These are phyloP conservation scores for Sylvicola fuscatus DNA, from an alignment of 2,888 invertebrate genomes.

Conservation along the genomic window DNA sequence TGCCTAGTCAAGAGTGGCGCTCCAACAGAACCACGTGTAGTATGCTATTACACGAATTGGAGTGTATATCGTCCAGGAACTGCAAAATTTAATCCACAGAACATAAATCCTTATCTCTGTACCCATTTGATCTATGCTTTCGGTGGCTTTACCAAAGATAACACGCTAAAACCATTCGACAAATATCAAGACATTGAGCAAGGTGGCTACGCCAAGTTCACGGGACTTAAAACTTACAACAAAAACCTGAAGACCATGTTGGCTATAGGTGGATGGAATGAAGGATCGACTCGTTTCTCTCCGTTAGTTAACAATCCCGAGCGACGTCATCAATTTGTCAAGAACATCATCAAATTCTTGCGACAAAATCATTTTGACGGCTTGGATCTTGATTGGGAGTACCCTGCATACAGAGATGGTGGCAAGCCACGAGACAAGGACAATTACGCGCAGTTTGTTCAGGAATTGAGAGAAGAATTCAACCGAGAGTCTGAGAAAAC, in stretches of 20 bases:
- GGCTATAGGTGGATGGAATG: constrained; percentile 88
- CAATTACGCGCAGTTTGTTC: constrained; percentile 72
- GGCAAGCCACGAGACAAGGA: constrained; percentile 61
- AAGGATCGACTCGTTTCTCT: constrained; percentile 70
- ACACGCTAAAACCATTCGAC: constrained; percentile 78
- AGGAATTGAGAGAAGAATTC: constrained; percentile 77
- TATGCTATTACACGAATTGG: constrained; percentile 90
- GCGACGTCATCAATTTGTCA: constrained; percentile 58
- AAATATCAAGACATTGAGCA: constrained; percentile 92
- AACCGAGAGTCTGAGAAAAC: constrained; percentile 69
- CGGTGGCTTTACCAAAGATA: constrained; percentile 80
- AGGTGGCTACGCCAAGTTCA: constrained; percentile 89
- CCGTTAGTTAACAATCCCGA: constrained; percentile 67
- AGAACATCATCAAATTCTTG: constrained; percentile 66
- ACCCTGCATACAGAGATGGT: constrained; percentile 29
- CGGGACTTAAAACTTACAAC: constrained; percentile 80
- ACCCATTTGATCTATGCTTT: constrained; percentile 87
- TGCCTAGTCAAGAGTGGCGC: constrained; percentile 3
- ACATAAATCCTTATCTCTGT: constrained; percentile 86
- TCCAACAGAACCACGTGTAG: constrained; percentile 46
- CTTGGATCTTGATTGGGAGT: constrained; percentile 76
- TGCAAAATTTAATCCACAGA: constrained; percentile 80
- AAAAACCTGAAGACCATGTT: constrained; percentile 76
- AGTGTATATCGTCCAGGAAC: constrained; percentile 79
- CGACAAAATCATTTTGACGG: constrained; percentile 87